These are phyloP conservation scores for Buteo buteo DNA, from an alignment of 2,113 vertebrate species.

Conservation along the genomic window DNA sequence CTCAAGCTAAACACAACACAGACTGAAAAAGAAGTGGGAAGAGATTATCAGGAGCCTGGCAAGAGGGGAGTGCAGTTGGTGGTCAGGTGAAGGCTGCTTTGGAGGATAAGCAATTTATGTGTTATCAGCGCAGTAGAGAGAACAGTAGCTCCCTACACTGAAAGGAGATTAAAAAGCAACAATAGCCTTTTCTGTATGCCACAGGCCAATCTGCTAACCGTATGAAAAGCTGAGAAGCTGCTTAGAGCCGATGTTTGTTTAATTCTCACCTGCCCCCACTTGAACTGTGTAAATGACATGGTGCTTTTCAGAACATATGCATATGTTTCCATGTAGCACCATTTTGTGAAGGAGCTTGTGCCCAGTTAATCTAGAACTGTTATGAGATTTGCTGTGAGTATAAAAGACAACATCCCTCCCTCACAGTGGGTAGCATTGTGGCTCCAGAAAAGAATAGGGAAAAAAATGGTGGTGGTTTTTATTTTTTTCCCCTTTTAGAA, in stretches of 20 bases:
- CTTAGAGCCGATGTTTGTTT: slow-evolving; percentile 23
- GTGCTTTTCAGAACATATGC: neutral
- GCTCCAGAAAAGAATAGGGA: neutral
- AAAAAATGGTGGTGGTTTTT: neutral
- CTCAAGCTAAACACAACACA: neutral
- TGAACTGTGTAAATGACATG: slow-evolving; percentile 28
- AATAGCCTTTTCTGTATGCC: slow-evolving; percentile 38
- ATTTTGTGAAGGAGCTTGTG: neutral
- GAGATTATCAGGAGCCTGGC: slow-evolving; percentile 34
- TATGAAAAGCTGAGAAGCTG: slow-evolving; percentile 33
- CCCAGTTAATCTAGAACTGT: neutral
- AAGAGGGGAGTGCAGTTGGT: neutral
- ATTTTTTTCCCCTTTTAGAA: neutral
- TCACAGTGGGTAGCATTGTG: neutral
- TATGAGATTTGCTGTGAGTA: neutral
- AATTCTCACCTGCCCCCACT: slow-evolving; percentile 45
- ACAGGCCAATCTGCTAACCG: slow-evolving; percentile 28
- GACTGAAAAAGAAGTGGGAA: slow-evolving; percentile 26
- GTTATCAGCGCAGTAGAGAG: slow-evolving; percentile 44
- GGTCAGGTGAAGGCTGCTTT: slow-evolving; percentile 45
- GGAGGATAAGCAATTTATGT: slow-evolving; percentile 63
- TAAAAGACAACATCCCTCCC: neutral
- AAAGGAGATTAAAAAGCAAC: slow-evolving; percentile 62
- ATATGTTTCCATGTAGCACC: neutral
- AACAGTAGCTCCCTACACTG: slow-evolving; percentile 3